Evolutionary conservation across 2,888 invertebrate species (phyloP), one percentile per base, ranked within the genome.

Genomic region (Petrolisthes cinctipes): DNA sequence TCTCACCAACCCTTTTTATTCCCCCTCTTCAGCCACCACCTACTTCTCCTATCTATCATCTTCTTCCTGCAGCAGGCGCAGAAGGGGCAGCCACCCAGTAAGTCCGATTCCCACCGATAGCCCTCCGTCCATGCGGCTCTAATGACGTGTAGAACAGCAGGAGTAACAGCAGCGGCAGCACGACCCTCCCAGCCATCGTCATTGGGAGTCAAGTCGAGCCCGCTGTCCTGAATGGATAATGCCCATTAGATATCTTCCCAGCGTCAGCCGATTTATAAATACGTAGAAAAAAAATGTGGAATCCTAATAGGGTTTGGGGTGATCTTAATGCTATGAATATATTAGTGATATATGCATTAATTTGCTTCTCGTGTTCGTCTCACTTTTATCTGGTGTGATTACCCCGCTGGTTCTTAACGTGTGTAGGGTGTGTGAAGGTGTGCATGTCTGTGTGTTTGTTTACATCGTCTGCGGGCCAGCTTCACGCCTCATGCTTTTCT

Each of bases 321-420:
- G 86, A 86, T 86, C 86, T 82, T 86, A 86, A 86, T 86, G 86
- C 86, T 82, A 86, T 86, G 86, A 86, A 86, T 86, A 86, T 82
- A 86, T 86, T 86, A 86, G 82, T 78, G 86, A 82, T 86, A 76
- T 86, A 82, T 86, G 86, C 86, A 86, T 86, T 86, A 82, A 86
- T 86, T 66, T 75, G 82, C 51, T 82, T 82, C 82, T 78, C 76
- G 78, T 86, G 82, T 53, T 86, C 71, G 81, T 20, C 54, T 86
- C 78, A 54, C 66, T 86, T 86, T 78, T 82, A 76, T 66, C 78
- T 54, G 37, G 54, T 78, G 78, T 86, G 82, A 86, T 82, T 75
- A 82, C 73, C 66, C 73, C 57, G 57, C 71, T 80, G 20, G 71
- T 71, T 56, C 85, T 54, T 83, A 56, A 54, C 71, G 54, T 20